A percentile compares a stretch with the other conserved stretches of the same genome.
These are phyloP conservation scores for Spizella passerina DNA, from an alignment of 2,797 vertebrate genomes.

Conservation along the genomic window DNA sequence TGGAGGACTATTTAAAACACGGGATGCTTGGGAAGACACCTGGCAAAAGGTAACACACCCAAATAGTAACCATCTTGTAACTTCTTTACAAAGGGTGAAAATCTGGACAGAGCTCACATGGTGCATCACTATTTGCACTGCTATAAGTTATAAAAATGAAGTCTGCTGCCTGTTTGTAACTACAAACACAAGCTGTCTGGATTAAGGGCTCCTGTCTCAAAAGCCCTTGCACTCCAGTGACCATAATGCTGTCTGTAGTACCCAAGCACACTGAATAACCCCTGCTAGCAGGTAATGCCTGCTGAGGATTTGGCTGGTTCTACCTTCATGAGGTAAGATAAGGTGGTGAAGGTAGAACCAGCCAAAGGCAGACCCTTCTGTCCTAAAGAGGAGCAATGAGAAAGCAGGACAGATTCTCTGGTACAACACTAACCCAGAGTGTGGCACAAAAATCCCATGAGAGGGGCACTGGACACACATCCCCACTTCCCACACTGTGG, in stretches of 20 bases:
- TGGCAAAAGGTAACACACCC: neutral
- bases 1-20: neutral
- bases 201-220: neutral
- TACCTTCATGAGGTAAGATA: neutral
- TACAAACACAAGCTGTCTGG: neutral
- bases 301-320: neutral
- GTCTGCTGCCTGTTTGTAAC: neutral
- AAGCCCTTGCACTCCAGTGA: neutral
- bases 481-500: neutral
- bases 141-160: neutral
- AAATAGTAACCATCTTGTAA: neutral
- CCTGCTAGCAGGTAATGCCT: neutral
- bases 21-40: neutral
- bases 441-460: rapidly evolving
- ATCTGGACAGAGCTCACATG: rapidly evolving
- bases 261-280: neutral
- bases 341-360: no score
- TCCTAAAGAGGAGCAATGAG: neutral
- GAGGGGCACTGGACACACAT: rapidly evolving
- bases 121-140: neutral
- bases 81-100: neutral
- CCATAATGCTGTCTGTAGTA: neutral
- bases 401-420: neutral
- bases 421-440: rapidly evolving
- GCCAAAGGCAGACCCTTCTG: neutral